A percentile compares a stretch with the other conserved stretches of the same genome.
Conservation (phyloP, 2,113 vertebrate species). For the Ptyas mucosa region DNA sequence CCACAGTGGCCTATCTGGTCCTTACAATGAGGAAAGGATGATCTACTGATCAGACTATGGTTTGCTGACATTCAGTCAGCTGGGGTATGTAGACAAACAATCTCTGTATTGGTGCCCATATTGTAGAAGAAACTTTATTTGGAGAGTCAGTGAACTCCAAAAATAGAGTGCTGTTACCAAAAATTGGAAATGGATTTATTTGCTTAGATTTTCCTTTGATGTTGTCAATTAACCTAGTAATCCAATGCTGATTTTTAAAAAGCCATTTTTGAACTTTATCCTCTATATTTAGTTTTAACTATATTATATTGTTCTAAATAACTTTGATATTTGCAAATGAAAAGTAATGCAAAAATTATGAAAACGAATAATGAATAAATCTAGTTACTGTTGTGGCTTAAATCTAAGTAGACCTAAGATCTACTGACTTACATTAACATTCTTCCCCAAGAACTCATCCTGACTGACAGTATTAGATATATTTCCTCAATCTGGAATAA, state of each 20-base stretch:
- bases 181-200: neutral
- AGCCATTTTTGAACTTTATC: neutral
- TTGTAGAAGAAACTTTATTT: neutral
- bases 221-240: neutral
- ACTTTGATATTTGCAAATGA: neutral
- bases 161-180: neutral
- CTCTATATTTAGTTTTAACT: neutral
- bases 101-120: neutral
- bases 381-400: neutral
- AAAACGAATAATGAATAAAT: neutral
- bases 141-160: neutral
- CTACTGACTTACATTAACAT: neutral
- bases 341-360: neutral
- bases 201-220: neutral
- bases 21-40: neutral
- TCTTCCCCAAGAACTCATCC: neutral
- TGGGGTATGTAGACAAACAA: neutral
- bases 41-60: neutral
- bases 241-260: neutral
- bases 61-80: neutral
- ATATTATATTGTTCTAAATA: neutral
- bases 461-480: neutral
- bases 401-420: neutral
- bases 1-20: neutral
- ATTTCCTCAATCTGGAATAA: neutral